A percentile compares a stretch with the other conserved stretches of the same genome.
Conservation (phyloP, 1,140 invertebrate species). For the Colletes gigas region DNA sequence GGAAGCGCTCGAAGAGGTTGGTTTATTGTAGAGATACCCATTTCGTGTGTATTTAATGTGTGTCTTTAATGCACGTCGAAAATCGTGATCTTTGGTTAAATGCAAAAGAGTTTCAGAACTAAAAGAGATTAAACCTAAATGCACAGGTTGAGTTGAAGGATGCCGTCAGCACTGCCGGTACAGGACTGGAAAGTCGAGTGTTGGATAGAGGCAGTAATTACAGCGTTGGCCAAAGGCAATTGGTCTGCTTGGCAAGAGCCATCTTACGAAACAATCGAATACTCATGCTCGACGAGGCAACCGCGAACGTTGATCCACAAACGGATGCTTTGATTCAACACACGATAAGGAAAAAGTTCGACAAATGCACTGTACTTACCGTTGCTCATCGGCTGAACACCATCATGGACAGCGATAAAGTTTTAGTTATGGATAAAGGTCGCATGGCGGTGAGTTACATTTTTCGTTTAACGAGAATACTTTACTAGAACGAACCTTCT, state of each 20-base stretch:
- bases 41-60: too few relatives aligned
- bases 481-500: neutral
- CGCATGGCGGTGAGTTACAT: slow-evolving; percentile 75
- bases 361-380: slow-evolving; percentile 83
- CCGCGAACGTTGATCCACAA: slow-evolving; percentile 88
- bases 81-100: too few relatives aligned
- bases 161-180: slow-evolving; percentile 64
- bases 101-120: neutral
- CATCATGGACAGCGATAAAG: slow-evolving; percentile 82
- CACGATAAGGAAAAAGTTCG: slow-evolving; percentile 81
- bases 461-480: neutral
- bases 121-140: neutral
- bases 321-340: slow-evolving; percentile 80
- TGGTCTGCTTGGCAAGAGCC: slow-evolving; percentile 87
- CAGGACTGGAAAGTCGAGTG: slow-evolving; percentile 81
- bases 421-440: slow-evolving; percentile 85
- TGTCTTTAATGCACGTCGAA: too few relatives aligned
- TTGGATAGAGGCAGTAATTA: slow-evolving; percentile 85
- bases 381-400: slow-evolving; percentile 85
- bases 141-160: slow-evolving; percentile 80
- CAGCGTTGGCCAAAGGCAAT: slow-evolving; percentile 87
- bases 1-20: slow-evolving; percentile 84
- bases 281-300: slow-evolving; percentile 89
- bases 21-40: neutral
- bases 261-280: slow-evolving; percentile 86